A percentile compares a stretch with the other conserved stretches of the same genome.
Evolutionary conservation across 2,113 vertebrate species (phyloP).

Genomic region (Leucosticte australis): DNA sequence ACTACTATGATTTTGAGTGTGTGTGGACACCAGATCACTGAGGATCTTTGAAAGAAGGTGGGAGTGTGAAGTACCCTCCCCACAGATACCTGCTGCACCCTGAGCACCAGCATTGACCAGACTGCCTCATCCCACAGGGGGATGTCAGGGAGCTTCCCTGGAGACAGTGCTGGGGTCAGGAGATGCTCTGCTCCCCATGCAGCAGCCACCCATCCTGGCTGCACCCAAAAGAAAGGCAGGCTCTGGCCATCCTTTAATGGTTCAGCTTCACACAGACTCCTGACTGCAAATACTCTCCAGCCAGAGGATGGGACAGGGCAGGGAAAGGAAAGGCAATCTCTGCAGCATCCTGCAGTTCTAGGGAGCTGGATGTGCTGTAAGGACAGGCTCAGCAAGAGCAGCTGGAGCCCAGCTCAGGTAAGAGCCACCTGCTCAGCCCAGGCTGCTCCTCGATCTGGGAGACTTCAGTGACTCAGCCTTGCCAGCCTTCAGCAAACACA

Average conservation of each 20-base stretch:
- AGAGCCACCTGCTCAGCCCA: not conserved
- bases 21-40: not conserved
- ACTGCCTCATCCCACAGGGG: not conserved
- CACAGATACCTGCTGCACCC: not conserved
- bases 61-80: not conserved
- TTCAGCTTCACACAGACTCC: not conserved
- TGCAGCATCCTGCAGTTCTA: not conserved
- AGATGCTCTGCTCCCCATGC: not conserved
- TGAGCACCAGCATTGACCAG: rapidly evolving
- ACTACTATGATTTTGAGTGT: not conserved
- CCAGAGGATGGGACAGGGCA: not conserved
- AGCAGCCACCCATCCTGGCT: not conserved
- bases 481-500: not conserved
- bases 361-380: not conserved
- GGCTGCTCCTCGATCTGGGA: not conserved
- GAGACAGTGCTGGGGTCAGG: not conserved
- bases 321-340: not conserved
- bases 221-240: not conserved
- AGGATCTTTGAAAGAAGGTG: not conserved
- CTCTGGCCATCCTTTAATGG: not conserved
- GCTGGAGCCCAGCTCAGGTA: not conserved
- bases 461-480: not conserved
- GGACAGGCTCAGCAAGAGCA: not conserved
- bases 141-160: not conserved
- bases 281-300: not conserved